Conservation (phyloP, 2,888 invertebrate species). For the Tortrix viridana region DNA sequence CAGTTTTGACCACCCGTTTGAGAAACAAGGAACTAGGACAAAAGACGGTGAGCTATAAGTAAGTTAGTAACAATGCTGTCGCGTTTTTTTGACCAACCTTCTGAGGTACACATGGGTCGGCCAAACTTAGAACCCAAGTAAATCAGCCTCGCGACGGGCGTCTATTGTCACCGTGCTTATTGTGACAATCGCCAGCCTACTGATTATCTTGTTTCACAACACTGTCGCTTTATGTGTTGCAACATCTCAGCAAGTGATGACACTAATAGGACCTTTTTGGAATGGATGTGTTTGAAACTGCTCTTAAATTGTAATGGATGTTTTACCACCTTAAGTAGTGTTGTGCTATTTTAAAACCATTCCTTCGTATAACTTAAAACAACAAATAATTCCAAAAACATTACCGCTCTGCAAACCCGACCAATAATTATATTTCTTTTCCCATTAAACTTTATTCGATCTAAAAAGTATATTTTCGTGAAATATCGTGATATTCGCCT, state of each 20-base stretch:
- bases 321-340: background rate
- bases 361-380: too few relatives aligned
- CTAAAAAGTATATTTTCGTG: too few relatives aligned
- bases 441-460: too few relatives aligned
- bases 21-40: background rate
- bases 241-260: constrained; percentile 21
- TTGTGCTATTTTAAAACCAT: too few relatives aligned
- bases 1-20: too few relatives aligned
- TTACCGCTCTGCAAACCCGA: too few relatives aligned
- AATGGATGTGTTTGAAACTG: background rate
- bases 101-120: constrained; percentile 2
- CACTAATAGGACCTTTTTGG: constrained; percentile 8
- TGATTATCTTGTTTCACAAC: constrained; percentile 77
- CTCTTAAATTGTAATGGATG: background rate
- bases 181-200: constrained; percentile 63
- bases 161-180: constrained; percentile 56
- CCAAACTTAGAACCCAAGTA: constrained; percentile 12
- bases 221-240: constrained; percentile 46
- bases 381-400: too few relatives aligned
- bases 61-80: constrained; percentile 5
- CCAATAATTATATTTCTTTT: too few relatives aligned
- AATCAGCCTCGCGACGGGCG: constrained; percentile 52
- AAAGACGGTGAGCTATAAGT: constrained; percentile 5
- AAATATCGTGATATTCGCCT: too few relatives aligned
- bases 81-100: background rate